Percentiles rank a stretch among this genome's conserved stretches.
Conservation (phyloP, 2,113 vertebrate species). For the Calidris pugnax region DNA sequence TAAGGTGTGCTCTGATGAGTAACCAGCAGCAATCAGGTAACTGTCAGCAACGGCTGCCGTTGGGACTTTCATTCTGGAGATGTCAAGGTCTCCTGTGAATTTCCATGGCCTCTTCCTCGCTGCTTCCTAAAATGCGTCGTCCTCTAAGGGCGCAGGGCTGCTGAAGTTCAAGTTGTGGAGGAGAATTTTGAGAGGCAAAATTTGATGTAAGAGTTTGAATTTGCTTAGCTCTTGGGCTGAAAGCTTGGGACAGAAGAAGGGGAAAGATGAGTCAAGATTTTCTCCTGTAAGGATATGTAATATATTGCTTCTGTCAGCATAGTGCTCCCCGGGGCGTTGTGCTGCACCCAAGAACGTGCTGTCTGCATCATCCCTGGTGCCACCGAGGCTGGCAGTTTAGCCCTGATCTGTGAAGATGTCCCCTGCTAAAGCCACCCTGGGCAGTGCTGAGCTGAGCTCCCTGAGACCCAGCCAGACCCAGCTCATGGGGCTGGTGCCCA, state of each 20-base stretch:
- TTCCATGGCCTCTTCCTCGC: fast-evolving
- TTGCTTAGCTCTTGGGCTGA: neutral
- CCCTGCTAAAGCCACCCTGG: neutral
- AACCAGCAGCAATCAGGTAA: neutral
- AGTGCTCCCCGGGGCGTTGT: fast-evolving
- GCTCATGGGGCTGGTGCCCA: neutral
- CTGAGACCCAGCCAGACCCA: fast-evolving
- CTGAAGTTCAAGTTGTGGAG: neutral
- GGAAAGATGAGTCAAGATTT: neutral
- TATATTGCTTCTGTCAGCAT: neutral
- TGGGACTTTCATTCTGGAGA: neutral
- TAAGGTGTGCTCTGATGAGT: neutral
- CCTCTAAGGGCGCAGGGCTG: neutral
- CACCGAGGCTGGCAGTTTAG: neutral
- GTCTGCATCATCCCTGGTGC: neutral
- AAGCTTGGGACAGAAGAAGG: neutral
- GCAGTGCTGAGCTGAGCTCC: neutral
- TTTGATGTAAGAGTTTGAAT: neutral
- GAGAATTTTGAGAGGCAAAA: neutral
- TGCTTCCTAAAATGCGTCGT: neutral
- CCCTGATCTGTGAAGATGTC: neutral
- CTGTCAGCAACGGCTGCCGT: fast-evolving
- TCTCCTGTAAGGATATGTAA: neutral
- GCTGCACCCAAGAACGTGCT: neutral
- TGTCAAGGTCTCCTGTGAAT: neutral